phyloP scores from a whole-genome alignment of 2,113 vertebrate genomes.

The Enhydra lutris region DNA sequence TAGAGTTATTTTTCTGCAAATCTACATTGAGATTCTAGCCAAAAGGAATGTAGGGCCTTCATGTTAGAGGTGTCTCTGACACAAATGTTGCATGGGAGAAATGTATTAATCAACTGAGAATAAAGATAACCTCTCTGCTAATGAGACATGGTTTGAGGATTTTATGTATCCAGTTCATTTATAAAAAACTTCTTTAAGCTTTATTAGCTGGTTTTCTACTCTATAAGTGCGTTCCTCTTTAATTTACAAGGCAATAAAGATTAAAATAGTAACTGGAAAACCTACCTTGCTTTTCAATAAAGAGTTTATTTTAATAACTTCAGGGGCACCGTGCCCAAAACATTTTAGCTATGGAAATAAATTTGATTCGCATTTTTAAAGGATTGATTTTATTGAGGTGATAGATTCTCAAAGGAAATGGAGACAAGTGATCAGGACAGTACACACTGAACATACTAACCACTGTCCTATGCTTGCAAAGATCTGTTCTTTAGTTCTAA shows the following conservation, averaged over 20 bases:
- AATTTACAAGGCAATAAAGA: conserved; percentile 60
- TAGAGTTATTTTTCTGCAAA: not conserved
- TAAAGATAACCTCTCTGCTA: not conserved
- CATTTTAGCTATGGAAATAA: conserved; percentile 29
- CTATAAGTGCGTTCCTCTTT: not conserved
- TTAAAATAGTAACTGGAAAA: conserved; percentile 51
- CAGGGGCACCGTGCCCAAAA: not conserved
- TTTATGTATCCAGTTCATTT: conserved; percentile 20
- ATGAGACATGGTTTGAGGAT: not conserved
- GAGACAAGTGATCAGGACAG: not conserved
- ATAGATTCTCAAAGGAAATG: conserved; percentile 30
- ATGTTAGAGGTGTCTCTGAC: not conserved
- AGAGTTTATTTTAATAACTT: conserved; percentile 45
- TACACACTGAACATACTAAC: not conserved
- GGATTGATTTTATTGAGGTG: conserved; percentile 16
- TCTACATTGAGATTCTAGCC: not conserved
- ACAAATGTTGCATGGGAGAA: not conserved
- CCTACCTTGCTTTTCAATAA: conserved; percentile 37
- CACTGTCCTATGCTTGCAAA: not conserved
- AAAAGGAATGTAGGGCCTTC: not conserved
- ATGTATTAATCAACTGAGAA: not conserved
- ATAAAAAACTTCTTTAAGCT: conserved; percentile 33
- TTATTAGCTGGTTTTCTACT: conserved; percentile 40
- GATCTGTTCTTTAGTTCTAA: not conserved
- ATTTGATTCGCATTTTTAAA: conserved; percentile 3